Percentiles rank a stretch among this genome's conserved stretches.
phyloP scores from a whole-genome alignment of 2,797 vertebrate genomes.

The Phrynocephalus vlangalii region DNA sequence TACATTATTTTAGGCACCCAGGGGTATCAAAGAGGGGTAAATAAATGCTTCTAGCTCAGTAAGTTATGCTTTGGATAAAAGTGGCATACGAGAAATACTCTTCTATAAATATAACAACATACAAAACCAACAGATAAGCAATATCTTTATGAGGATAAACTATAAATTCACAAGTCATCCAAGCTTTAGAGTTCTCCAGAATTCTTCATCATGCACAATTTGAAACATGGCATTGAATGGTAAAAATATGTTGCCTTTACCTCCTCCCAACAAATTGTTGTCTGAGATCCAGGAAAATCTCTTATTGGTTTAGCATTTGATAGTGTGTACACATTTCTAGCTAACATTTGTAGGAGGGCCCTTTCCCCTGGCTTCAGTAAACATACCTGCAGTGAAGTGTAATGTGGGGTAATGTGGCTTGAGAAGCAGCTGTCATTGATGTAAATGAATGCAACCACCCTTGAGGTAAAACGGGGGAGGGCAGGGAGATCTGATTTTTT shows the following conservation, averaged over 20 bases:
- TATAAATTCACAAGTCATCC: too few species aligned
- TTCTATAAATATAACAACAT: too few species aligned
- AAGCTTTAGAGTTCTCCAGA: too few species aligned
- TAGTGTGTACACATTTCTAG: constrained; percentile 52
- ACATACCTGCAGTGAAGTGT: constrained; percentile 18
- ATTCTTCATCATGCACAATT: too few species aligned
- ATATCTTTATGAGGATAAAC: too few species aligned
- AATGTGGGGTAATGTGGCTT: constrained; percentile 44
- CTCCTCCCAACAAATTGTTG: constrained; percentile 48
- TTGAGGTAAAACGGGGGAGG: constrained; percentile 44
- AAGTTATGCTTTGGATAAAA: neutral
- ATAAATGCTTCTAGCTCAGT: too few species aligned
- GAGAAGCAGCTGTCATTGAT: constrained; percentile 36
- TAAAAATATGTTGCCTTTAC: constrained; percentile 17
- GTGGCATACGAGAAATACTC: neutral
- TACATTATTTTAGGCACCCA: too few species aligned
- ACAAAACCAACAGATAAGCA: too few species aligned
- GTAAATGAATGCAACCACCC: constrained; percentile 35
- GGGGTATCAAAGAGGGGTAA: too few species aligned
- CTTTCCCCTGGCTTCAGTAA: constrained; percentile 47
- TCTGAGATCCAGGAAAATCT: constrained; percentile 57
- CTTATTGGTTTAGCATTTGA: constrained; percentile 48
- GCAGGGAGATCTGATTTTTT: constrained; percentile 42
- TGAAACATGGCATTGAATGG: too few species aligned
- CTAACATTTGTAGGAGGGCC: constrained; percentile 48